Evolutionary conservation across 2,113 vertebrate species (phyloP), one percentile per base, ranked within the genome.

Genomic region (Gallinago media): DNA sequence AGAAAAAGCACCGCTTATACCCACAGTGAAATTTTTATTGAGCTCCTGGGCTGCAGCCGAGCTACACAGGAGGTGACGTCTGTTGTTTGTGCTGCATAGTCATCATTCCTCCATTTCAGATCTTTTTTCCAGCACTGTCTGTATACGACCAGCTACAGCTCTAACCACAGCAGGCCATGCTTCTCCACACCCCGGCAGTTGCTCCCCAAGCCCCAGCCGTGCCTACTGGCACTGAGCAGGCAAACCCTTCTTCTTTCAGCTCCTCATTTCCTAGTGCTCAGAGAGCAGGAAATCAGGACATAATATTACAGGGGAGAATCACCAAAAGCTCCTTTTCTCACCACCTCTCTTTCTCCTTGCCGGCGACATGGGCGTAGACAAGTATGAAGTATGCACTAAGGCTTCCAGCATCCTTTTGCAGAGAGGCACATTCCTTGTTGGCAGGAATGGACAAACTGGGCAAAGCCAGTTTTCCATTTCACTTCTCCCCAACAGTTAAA

Each of bases 61-160:
- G 29, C 2, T 1, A 50, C 63, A 58, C 27, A 34, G 47, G 52
- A 81, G 42, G 12, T 26, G 40, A 56, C 17, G 65, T 42, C 20
- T 34, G 11, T 31, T 40, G 29, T 20, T 72, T n/a, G 14, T 77
- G 25, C 40, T 14, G 14, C 13, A 32, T 25, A 74, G 26, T 40
- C 73, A 32, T 40, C 47, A 8, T 42, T 61, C 34, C 49, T 65
- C 40, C 15, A 38, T 63, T 66, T 55, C 44, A 4, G 8, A 14
- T 5, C 52, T 54, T 71, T 18, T 16, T 32, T 36, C 40, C 68
- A 20, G 16, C 59, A 12, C 34, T 55, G 65, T 17, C 61, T 18
- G 5, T 11, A 2, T 4, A 42, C 12, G 15, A 8, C 0, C 1
- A 78, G 22, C 46, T 40, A 6, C 42, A 2, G 3, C 50, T 70